Evolutionary conservation across 2,888 invertebrate species (phyloP).

Genomic region (Archips xylosteana): DNA sequence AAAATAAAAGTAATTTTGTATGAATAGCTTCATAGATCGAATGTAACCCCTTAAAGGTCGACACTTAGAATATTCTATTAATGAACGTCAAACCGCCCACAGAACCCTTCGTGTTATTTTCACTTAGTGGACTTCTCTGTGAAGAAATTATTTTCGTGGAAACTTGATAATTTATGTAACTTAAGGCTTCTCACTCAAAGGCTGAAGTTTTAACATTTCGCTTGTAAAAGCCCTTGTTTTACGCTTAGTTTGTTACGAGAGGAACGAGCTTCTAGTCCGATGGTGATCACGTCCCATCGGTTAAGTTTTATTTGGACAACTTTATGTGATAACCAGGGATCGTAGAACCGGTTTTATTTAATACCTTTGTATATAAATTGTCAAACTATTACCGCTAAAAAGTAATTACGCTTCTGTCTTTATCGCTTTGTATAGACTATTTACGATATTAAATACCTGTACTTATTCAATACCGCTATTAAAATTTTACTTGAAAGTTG

Average conservation of each 20-base stretch:
- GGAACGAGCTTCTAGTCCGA: not conserved
- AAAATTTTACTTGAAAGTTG: too few relatives aligned
- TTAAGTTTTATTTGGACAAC: not conserved
- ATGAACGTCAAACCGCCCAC: not conserved
- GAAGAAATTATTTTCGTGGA: slow-evolving; percentile 37
- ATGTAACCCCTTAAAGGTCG: not conserved
- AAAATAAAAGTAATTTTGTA: too few relatives aligned
- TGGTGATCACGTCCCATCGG: not conserved
- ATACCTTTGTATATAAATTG: too few relatives aligned
- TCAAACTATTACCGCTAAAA: too few relatives aligned
- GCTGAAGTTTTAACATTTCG: slow-evolving; percentile 33
- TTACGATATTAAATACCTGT: too few relatives aligned
- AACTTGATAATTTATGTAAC: slow-evolving; percentile 42
- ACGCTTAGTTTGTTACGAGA: slow-evolving; percentile 18
- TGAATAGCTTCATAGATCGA: too few relatives aligned
- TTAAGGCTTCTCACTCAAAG: slow-evolving; percentile 37
- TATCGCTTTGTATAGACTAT: too few relatives aligned
- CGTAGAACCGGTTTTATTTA: too few relatives aligned
- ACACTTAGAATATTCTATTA: not conserved
- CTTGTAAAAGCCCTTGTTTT: slow-evolving; percentile 34
- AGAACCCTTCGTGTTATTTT: not conserved
- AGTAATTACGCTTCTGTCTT: too few relatives aligned
- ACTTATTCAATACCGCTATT: too few relatives aligned
- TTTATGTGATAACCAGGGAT: not conserved
- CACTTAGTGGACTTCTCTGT: slow-evolving; percentile 21